These are phyloP conservation scores for Timema podura DNA, from an alignment of 2,888 invertebrate species.

Conservation along the genomic window DNA sequence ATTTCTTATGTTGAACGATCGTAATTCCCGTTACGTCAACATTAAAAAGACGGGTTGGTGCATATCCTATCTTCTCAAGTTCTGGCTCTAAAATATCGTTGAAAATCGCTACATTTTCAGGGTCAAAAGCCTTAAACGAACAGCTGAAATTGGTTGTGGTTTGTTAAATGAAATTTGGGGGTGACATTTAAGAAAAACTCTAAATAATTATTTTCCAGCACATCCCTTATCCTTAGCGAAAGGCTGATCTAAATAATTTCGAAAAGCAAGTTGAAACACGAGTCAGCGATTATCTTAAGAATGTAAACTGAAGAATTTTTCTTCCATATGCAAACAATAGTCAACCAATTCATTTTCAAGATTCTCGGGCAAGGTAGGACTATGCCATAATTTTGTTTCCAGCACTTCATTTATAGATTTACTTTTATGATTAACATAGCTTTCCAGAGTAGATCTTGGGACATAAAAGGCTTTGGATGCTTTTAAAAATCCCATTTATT, in stretches of 20 bases:
- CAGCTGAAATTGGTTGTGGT: background rate
- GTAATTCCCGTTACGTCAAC: background rate
- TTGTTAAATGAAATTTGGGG: background rate
- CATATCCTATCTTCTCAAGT: background rate
- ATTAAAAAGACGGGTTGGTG: background rate
- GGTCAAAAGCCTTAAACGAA: background rate
- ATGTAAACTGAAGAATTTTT: conserved; percentile 2
- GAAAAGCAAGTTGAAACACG: background rate
- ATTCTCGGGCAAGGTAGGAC: background rate
- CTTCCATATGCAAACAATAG: conserved; percentile 1
- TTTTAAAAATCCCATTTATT: conserved; percentile 8
- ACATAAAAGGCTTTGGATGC: conserved; percentile 4
- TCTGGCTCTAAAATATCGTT: background rate
- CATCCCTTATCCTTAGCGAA: background rate
- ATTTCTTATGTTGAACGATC: conserved; percentile 1
- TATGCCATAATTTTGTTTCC: background rate
- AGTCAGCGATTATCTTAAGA: background rate
- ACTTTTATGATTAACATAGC: background rate
- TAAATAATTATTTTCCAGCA: background rate
- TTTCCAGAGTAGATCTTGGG: background rate
- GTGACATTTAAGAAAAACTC: background rate
- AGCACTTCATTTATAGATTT: background rate
- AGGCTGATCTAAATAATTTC: background rate
- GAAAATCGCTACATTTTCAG: background rate
- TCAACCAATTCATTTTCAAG: background rate